These are phyloP conservation scores for Poecilia gillii DNA, from an alignment of 2,797 vertebrate genomes.

Conservation along the genomic window DNA sequence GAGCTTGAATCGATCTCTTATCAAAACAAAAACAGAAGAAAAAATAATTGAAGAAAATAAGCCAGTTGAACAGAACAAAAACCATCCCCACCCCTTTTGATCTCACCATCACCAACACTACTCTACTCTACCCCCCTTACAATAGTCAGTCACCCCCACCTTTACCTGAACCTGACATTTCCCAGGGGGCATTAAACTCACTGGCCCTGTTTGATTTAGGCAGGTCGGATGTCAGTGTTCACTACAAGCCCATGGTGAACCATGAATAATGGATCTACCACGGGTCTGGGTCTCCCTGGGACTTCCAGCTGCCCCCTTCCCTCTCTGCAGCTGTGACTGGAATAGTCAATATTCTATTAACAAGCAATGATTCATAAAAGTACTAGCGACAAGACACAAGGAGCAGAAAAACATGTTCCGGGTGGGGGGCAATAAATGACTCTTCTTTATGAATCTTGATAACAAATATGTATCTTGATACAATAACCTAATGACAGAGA, in stretches of 20 bases:
- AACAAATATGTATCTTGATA: background rate
- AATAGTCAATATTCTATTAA: conserved; percentile 86
- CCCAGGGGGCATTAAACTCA: conserved; percentile 71
- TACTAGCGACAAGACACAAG: conserved; percentile 47
- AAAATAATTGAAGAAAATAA: conserved; percentile 17
- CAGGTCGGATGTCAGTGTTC: conserved; percentile 81
- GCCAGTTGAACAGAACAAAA: conserved; percentile 32
- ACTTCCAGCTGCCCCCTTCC: conserved; percentile 70
- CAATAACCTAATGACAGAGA: background rate
- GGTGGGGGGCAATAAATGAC: conserved; percentile 1
- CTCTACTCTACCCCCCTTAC: background rate
- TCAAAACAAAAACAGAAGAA: background rate
- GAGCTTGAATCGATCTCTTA: background rate
- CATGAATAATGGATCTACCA: conserved; percentile 86
- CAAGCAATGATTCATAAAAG: conserved; percentile 80
- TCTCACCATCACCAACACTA: conserved; percentile 31
- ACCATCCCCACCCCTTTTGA: conserved; percentile 33
- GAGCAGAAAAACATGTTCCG: conserved; percentile 57
- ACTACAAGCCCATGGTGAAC: conserved; percentile 80
- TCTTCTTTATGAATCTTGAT: conserved; percentile 4
- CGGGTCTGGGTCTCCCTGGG: conserved; percentile 73
- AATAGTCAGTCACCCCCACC: conserved; percentile 26
- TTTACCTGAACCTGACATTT: conserved; percentile 60
- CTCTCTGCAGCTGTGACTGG: conserved; percentile 74
- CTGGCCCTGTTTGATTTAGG: conserved; percentile 82